Conservation (phyloP, 2,888 invertebrate species). For the Gymnosoma rotundatum region DNA sequence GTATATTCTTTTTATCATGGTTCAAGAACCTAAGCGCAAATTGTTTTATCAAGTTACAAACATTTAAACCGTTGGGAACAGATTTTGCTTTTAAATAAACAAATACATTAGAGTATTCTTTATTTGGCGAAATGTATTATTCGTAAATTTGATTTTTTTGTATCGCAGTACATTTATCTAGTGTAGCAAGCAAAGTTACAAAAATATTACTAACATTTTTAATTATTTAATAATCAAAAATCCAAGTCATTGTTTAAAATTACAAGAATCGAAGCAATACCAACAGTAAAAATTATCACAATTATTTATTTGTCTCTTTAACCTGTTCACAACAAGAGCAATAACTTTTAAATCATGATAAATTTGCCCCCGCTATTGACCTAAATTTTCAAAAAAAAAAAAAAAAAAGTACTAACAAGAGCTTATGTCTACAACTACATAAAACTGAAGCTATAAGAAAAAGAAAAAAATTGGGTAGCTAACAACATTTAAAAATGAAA, state of each 20-base stretch:
- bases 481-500: constrained; percentile 28
- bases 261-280: constrained; percentile 6
- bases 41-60: no score
- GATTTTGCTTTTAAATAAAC: no score
- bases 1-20: no score
- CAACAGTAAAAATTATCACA: constrained; percentile 58
- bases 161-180: no score
- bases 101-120: no score
- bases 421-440: background rate
- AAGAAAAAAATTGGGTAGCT: constrained; percentile 53
- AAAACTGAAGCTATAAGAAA: constrained; percentile 37
- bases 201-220: no score
- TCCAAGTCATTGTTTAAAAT: constrained; percentile 2
- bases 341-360: constrained; percentile 68
- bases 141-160: no score
- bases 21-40: no score
- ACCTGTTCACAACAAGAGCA: constrained; percentile 66
- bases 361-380: constrained; percentile 70
- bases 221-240: background rate
- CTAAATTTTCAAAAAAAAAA: constrained; percentile 54
- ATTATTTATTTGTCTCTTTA: constrained; percentile 64
- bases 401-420: constrained; percentile 11
- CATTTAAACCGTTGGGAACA: no score
- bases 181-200: no score
- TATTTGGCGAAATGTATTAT: no score